Evolutionary conservation across 2,888 invertebrate genomes (phyloP).

Genomic region (Nephrotoma guestfalica): DNA sequence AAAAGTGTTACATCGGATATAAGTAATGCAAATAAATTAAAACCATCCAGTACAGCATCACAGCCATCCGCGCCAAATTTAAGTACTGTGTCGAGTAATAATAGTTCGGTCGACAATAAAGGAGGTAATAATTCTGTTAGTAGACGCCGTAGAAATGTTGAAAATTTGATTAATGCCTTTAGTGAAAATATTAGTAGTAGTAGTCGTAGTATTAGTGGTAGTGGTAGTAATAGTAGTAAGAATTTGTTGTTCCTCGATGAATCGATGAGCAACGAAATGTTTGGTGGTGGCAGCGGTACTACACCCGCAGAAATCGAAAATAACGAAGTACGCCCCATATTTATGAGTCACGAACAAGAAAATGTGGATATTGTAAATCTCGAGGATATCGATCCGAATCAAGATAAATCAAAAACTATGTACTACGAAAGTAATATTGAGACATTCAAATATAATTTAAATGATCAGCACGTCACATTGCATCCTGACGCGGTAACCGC

Average conservation of each 20-base stretch:
- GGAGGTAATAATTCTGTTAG: constrained; percentile 25
- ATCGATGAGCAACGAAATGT: neutral
- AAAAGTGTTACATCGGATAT: constrained; percentile 55
- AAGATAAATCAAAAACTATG: constrained; percentile 24
- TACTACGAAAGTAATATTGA: constrained; percentile 8
- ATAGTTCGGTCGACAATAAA: constrained; percentile 20
- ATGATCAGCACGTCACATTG: constrained; percentile 4
- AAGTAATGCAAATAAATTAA: constrained; percentile 53
- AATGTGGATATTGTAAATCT: constrained; percentile 28
- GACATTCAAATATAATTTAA: constrained; percentile 6
- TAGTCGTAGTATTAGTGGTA: neutral
- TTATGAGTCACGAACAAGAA: constrained; percentile 11
- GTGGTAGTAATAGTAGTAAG: neutral
- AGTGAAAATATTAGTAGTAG: neutral
- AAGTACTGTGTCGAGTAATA: constrained; percentile 16
- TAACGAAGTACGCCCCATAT: neutral
- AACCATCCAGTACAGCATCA: constrained; percentile 36
- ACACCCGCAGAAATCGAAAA: neutral
- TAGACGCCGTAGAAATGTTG: neutral
- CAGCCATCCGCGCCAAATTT: constrained; percentile 36
- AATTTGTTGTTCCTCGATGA: neutral
- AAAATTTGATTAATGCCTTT: neutral
- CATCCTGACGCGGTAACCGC: neutral
- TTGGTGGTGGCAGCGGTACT: neutral
- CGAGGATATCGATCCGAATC: constrained; percentile 18